Evolutionary conservation across 2,113 vertebrate genomes (phyloP).

Genomic region (Centropus unirufus): DNA sequence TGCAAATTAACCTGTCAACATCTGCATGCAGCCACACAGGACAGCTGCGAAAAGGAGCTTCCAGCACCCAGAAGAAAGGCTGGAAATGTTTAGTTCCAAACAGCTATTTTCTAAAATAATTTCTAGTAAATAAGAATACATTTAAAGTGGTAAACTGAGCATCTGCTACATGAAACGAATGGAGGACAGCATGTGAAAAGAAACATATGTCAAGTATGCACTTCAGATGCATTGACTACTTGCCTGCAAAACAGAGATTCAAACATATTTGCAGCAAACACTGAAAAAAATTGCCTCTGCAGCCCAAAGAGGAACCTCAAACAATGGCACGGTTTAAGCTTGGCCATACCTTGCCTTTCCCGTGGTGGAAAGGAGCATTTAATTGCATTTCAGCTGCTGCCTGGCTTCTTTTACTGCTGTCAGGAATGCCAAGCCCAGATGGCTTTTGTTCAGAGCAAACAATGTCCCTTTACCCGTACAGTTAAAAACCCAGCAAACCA

Average conservation of each 20-base stretch:
- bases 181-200: conserved; percentile 30
- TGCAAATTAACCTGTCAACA: conserved; percentile 70
- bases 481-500: neutral
- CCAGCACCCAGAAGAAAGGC: conserved; percentile 12
- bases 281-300: neutral
- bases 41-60: conserved; percentile 49
- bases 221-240: conserved; percentile 67
- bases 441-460: neutral
- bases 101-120: conserved; percentile 62
- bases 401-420: neutral
- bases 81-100: conserved; percentile 53
- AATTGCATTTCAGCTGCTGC: neutral
- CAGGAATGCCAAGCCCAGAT: neutral
- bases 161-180: conserved; percentile 46
- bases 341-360: neutral
- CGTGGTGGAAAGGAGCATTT: neutral
- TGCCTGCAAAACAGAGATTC: conserved; percentile 54
- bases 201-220: conserved; percentile 38
- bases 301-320: neutral
- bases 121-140: conserved; percentile 68
- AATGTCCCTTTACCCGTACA: neutral
- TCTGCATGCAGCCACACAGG: conserved; percentile 55
- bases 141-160: conserved; percentile 54
- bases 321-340: neutral
- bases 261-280: conserved; percentile 70